Evolutionary conservation across 2,888 invertebrate species (phyloP).

Genomic region (Eledone cirrhosa): DNA sequence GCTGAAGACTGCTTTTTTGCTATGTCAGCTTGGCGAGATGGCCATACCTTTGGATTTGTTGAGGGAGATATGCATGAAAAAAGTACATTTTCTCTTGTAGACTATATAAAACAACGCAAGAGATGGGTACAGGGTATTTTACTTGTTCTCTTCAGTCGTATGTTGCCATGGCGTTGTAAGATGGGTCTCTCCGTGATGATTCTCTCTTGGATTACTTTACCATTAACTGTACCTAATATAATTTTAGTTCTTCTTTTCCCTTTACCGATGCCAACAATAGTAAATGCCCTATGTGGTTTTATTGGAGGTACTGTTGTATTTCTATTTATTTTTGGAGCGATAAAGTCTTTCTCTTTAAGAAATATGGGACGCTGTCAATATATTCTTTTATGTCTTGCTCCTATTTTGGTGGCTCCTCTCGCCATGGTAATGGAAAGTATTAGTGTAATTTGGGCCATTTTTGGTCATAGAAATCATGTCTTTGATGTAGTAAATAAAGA

Average conservation of each 20-base stretch:
- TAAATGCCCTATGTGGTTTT: conserved; percentile 40
- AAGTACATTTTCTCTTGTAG: conserved; percentile 40
- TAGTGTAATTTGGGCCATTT: conserved; percentile 40
- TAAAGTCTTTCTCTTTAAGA: conserved; percentile 41
- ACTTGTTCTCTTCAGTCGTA: conserved; percentile 36
- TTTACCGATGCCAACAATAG: conserved; percentile 37
- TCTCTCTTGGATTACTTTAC: conserved; percentile 39
- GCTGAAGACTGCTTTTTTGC: conserved; percentile 44
- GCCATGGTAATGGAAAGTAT: conserved; percentile 40
- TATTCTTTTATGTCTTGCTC: conserved; percentile 35
- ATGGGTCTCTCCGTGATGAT: conserved; percentile 41
- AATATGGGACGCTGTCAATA: conserved; percentile 38
- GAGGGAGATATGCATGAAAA: conserved; percentile 45
- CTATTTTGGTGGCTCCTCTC: conserved; percentile 38
- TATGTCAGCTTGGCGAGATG: conserved; percentile 39
- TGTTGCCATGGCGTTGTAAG: conserved; percentile 41
- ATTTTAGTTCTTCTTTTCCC: conserved; percentile 39
- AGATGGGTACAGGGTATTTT: conserved; percentile 43
- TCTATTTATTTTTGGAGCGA: conserved; percentile 42
- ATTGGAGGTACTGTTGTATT: conserved; percentile 41
- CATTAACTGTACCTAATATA: conserved; percentile 40
- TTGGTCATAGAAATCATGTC: conserved; percentile 36
- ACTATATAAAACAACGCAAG: conserved; percentile 42
- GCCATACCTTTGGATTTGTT: conserved; percentile 41
- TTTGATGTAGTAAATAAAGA: conserved; percentile 44